These are phyloP conservation scores for Protophormia terraenovae DNA, from an alignment of 2,888 invertebrate genomes.

Conservation along the genomic window DNA sequence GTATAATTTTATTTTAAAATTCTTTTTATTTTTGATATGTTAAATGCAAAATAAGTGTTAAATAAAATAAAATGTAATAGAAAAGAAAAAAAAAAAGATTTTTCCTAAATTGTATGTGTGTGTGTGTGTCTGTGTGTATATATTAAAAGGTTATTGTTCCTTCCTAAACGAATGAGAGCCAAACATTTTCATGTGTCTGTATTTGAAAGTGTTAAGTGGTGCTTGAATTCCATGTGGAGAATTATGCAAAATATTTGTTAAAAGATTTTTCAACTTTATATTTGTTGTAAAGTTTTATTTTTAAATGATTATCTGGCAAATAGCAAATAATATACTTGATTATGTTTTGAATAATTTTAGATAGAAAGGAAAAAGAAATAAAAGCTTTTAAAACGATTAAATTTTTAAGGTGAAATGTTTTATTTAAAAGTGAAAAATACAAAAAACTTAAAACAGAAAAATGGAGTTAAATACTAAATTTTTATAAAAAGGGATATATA, in stretches of 20 bases:
- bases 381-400: not conserved
- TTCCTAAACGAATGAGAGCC: slow-evolving; percentile 14
- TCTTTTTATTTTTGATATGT: not conserved
- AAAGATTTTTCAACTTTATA: slow-evolving; percentile 16
- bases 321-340: slow-evolving; percentile 24
- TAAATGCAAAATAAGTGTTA: slow-evolving; percentile 13
- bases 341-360: not conserved
- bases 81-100: not conserved
- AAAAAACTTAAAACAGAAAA: not conserved
- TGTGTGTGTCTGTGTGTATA: not conserved
- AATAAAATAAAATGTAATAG: slow-evolving; percentile 10
- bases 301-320: slow-evolving; percentile 43
- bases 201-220: slow-evolving; percentile 49
- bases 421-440: too few relatives aligned
- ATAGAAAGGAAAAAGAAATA: not conserved
- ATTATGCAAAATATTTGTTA: slow-evolving; percentile 47
- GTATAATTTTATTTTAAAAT: not conserved
- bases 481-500: not conserved
- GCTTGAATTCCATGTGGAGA: slow-evolving; percentile 40
- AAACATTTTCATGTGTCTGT: slow-evolving; percentile 44
- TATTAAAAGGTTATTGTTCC: slow-evolving; percentile 40
- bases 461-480: not conserved
- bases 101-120: not conserved
- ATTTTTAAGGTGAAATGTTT: not conserved
- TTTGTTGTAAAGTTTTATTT: not conserved